Conservation (phyloP, 2,888 invertebrate genomes). For the Hololepta plana region DNA sequence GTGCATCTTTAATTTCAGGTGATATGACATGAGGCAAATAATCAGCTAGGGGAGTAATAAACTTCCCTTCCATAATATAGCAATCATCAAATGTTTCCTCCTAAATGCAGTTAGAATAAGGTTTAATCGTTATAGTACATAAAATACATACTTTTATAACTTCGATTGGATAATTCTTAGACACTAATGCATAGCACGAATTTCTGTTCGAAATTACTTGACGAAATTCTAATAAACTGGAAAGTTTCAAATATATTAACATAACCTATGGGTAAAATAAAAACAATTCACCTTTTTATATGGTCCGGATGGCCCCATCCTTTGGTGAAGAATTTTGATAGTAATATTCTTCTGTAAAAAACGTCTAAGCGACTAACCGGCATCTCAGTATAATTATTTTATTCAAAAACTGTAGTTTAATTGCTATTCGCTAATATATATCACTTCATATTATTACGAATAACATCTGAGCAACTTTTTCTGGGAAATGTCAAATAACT, state of each 20-base stretch:
- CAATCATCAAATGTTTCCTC: conserved; percentile 58
- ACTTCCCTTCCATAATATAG: conserved; percentile 69
- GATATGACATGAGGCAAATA: conserved; percentile 78
- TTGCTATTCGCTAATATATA: too few relatives aligned
- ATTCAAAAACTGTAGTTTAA: too few relatives aligned
- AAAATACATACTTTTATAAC: conserved; percentile 64
- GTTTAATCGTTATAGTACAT: background rate
- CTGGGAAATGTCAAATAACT: too few relatives aligned
- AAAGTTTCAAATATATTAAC: conserved; percentile 23
- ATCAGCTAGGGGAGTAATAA: conserved; percentile 65
- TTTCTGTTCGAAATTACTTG: conserved; percentile 73
- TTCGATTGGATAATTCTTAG: conserved; percentile 65
- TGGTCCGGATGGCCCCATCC: conserved; percentile 94
- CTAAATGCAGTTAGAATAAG: too few relatives aligned
- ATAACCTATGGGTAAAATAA: conserved; percentile 6
- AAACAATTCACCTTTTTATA: conserved; percentile 25
- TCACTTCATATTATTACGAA: too few relatives aligned
- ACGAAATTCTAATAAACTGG: conserved; percentile 78
- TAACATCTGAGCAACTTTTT: too few relatives aligned
- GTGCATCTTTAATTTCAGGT: conserved; percentile 60
- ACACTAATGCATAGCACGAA: conserved; percentile 63
- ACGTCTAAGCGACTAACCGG: conserved; percentile 43
- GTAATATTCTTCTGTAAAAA: conserved; percentile 67
- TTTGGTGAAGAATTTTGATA: conserved; percentile 85
- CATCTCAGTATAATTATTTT: too few relatives aligned